Evolutionary conservation across 2,113 vertebrate species (phyloP).

Genomic region (Datnioides undecimradiatus): DNA sequence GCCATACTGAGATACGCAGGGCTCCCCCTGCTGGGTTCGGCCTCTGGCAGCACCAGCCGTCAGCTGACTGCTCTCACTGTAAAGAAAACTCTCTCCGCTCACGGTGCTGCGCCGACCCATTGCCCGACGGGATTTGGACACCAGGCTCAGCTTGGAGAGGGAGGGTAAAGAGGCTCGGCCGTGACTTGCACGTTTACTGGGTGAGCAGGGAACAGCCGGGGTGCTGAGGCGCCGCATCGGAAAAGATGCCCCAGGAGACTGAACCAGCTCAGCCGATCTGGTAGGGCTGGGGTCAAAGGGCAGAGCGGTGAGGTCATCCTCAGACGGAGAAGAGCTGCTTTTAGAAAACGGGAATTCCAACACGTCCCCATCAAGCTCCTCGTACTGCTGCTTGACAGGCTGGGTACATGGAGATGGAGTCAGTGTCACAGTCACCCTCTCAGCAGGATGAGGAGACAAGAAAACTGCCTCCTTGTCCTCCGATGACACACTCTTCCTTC

Average conservation of each 20-base stretch:
- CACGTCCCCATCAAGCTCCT: conserved; percentile 80
- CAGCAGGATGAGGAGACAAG: conserved; percentile 41
- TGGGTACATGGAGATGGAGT: conserved; percentile 66
- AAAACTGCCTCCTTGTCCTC: conserved; percentile 71
- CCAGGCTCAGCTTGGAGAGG: conserved; percentile 78
- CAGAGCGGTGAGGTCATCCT: conserved; percentile 70
- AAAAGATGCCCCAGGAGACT: conserved; percentile 49
- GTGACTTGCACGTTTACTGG: conserved; percentile 17
- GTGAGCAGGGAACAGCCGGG: conserved; percentile 54
- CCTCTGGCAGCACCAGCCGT: conserved; percentile 8
- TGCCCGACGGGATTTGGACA: conserved; percentile 65
- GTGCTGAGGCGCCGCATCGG: conserved; percentile 66
- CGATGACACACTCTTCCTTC: conserved; percentile 43
- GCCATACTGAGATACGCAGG: conserved; percentile 53
- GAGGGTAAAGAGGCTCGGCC: conserved; percentile 77
- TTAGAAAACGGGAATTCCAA: conserved; percentile 70
- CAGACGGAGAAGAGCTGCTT: conserved; percentile 74
- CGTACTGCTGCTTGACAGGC: conserved; percentile 79
- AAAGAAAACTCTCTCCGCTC: conserved; percentile 43
- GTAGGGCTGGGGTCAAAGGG: conserved; percentile 52
- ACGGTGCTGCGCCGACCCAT: conserved; percentile 70
- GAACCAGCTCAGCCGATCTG: conserved; percentile 44
- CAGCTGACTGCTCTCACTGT: conserved; percentile 54
- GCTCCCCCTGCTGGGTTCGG: background rate
- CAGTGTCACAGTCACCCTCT: conserved; percentile 66